These are phyloP conservation scores for Aphelenchoides besseyi DNA, from an alignment of 1,140 invertebrate species.

Conservation along the genomic window DNA sequence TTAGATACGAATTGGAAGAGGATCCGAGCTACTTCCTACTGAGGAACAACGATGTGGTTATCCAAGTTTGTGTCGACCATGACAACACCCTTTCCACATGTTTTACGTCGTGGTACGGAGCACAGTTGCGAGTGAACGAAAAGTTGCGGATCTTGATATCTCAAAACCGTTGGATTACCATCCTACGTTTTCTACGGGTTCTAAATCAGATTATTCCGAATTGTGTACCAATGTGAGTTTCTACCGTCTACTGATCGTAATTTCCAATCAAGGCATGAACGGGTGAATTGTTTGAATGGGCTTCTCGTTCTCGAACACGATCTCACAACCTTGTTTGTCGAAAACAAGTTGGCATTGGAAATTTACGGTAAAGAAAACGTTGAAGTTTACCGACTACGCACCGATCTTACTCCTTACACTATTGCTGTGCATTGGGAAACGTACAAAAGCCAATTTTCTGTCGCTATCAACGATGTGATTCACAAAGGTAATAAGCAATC, in stretches of 20 bases:
- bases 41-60: conserved; percentile 10
- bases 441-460: neutral
- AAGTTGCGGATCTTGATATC: neutral
- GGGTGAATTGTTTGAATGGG: conserved; percentile 14
- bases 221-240: conserved; percentile 18
- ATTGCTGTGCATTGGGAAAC: conserved; percentile 12
- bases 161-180: conserved; percentile 11
- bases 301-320: conserved; percentile 19
- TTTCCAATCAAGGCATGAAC: neutral
- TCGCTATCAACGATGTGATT: neutral
- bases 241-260: neutral
- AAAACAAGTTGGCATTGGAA: neutral
- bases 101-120: conserved; percentile 16
- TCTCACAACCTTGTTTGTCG: conserved; percentile 7
- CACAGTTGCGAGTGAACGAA: conserved; percentile 13
- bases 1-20: conserved; percentile 18
- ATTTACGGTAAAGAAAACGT: conserved; percentile 4
- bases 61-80: conserved; percentile 22
- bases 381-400: neutral
- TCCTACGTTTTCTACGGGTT: neutral
- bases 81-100: neutral
- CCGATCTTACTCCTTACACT: conserved; percentile 14
- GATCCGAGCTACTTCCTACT: conserved; percentile 7
- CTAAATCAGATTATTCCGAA: neutral
- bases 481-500: neutral